phyloP scores from a whole-genome alignment of 23 tunicate species.

The Botrylloides violaceus region DNA sequence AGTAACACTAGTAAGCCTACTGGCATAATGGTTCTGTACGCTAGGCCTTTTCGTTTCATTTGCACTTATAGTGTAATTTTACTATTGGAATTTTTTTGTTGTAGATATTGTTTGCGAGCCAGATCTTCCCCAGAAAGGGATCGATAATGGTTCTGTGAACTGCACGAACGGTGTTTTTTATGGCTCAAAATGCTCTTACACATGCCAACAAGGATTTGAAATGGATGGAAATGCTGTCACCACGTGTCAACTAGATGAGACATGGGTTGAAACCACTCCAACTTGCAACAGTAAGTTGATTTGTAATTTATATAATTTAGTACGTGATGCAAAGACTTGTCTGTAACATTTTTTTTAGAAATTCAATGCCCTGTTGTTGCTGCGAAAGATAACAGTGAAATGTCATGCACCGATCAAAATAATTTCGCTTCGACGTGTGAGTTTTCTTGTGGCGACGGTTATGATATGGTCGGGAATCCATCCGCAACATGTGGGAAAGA shows the following conservation, averaged over 20 bases:
- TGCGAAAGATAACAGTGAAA: constrained; percentile 23
- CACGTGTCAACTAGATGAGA: constrained; percentile 16
- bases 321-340: background rate
- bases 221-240: constrained; percentile 22
- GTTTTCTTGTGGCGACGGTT: constrained; percentile 63
- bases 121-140: constrained; percentile 5
- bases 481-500: constrained; percentile 38
- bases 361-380: constrained; percentile 39
- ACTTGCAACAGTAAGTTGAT: constrained; percentile 47
- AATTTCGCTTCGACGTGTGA: constrained; percentile 42
- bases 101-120: constrained; percentile 30
- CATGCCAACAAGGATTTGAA: constrained; percentile 41
- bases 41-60: too few species aligned
- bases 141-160: constrained; percentile 31
- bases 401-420: constrained; percentile 23
- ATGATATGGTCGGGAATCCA: constrained; percentile 72
- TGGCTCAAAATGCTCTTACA: constrained; percentile 39
- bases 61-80: too few species aligned
- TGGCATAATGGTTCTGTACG: too few species aligned
- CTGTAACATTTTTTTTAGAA: constrained; percentile 25
- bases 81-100: too few species aligned
- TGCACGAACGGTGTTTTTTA: constrained; percentile 29
- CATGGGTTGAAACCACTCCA: constrained; percentile 37
- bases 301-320: too few species aligned
- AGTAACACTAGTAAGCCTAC: too few species aligned